Conservation (phyloP, 2,113 vertebrate species). For the Ammodytes dubius region DNA sequence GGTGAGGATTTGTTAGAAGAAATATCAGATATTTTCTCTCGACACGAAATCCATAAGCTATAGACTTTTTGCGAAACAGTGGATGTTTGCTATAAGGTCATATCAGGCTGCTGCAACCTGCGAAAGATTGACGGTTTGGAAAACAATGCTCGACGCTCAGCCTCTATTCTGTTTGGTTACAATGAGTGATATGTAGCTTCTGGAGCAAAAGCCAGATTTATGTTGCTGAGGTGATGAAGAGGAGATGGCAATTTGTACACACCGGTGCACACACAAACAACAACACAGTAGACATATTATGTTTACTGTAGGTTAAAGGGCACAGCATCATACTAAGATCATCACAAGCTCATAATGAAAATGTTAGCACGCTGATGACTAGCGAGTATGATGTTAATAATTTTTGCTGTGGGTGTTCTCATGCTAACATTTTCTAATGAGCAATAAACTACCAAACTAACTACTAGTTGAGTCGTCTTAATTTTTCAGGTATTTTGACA, state of each 20-base stretch:
- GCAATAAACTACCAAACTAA: neutral
- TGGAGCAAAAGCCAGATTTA: slow-evolving; percentile 42
- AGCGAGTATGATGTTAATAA: no score
- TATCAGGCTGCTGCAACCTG: slow-evolving; percentile 46
- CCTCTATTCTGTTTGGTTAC: slow-evolving; percentile 44
- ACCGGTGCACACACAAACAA: slow-evolving; percentile 6
- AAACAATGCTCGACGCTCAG: slow-evolving; percentile 40
- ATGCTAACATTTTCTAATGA: neutral
- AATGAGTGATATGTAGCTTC: slow-evolving; percentile 49
- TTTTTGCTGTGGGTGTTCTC: no score
- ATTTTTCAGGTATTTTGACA: neutral
- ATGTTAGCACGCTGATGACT: no score
- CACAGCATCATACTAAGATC: neutral
- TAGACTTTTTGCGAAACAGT: slow-evolving; percentile 75
- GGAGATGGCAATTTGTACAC: slow-evolving; percentile 15
- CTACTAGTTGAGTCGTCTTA: neutral
- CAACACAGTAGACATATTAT: neutral
- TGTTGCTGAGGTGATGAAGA: slow-evolving; percentile 42
- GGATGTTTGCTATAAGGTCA: slow-evolving; percentile 79
- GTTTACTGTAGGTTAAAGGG: neutral
- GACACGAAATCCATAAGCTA: slow-evolving; percentile 80
- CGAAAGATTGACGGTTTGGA: slow-evolving; percentile 59
- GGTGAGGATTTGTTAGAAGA: slow-evolving; percentile 77
- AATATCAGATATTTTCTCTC: slow-evolving; percentile 77
- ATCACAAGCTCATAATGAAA: no score